Evolutionary conservation across 2,113 vertebrate species (phyloP).

Genomic region (Myiozetetes cayanensis): DNA sequence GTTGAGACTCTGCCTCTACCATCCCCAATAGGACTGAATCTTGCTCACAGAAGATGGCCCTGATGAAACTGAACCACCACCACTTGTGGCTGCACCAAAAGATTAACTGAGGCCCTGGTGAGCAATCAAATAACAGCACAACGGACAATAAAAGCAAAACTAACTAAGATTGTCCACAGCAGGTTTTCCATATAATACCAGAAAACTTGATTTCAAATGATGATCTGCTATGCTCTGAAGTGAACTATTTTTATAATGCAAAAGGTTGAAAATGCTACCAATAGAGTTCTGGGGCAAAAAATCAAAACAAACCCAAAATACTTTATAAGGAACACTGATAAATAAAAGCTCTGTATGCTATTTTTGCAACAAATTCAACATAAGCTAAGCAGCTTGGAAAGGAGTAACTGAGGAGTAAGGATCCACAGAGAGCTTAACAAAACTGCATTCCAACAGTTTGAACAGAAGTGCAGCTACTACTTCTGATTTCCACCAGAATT

Average conservation of each 20-base stretch:
- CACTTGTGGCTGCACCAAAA: neutral
- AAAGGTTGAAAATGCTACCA: neutral
- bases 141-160: neutral
- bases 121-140: neutral
- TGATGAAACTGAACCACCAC: neutral
- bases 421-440: neutral
- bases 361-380: neutral
- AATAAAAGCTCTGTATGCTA: neutral
- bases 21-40: neutral
- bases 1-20: neutral
- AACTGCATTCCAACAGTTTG: neutral
- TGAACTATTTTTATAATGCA: neutral
- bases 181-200: neutral
- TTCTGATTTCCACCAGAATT: neutral
- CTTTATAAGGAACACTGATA: neutral
- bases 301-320: neutral
- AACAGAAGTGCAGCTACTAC: neutral
- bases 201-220: neutral
- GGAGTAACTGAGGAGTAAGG: neutral
- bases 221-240: neutral
- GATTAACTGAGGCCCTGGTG: neutral
- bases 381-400: neutral
- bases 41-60: neutral
- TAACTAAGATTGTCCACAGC: neutral
- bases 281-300: neutral